A percentile compares a stretch with the other conserved stretches of the same genome.
Evolutionary conservation across 92 coral and sea anemone genomes (phyloP).

Genomic region (Metridium senile): DNA sequence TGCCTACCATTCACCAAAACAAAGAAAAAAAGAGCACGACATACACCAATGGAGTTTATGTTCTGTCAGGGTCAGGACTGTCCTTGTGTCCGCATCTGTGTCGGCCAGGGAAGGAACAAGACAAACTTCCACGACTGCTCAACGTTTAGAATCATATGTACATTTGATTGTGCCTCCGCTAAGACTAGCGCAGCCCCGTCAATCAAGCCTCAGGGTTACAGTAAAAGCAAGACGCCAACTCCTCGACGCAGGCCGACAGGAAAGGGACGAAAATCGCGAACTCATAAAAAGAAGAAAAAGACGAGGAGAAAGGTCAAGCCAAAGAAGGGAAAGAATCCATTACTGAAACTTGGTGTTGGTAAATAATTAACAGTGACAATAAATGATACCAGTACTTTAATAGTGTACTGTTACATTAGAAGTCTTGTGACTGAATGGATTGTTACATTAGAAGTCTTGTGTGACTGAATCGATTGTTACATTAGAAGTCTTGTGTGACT

Average conservation of each 20-base stretch:
- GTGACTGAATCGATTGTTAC: too few species aligned
- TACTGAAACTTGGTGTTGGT: neutral
- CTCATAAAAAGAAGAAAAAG: too few species aligned
- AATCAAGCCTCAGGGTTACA: neutral
- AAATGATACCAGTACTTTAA: too few species aligned
- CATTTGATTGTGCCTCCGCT: slow-evolving; percentile 20
- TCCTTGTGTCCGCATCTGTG: slow-evolving; percentile 48
- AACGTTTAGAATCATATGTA: slow-evolving; percentile 42
- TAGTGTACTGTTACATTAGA: too few species aligned
- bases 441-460: too few species aligned
- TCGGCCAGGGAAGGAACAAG: slow-evolving; percentile 24
- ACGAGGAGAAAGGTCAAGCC: neutral
- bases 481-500: too few species aligned
- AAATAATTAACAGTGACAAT: neutral
- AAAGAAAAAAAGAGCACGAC: neutral
- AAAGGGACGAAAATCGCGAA: too few species aligned
- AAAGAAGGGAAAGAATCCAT: neutral
- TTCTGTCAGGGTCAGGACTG: slow-evolving; percentile 28
- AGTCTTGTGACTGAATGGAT: too few species aligned
- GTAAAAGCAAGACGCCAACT: neutral
- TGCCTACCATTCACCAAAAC: slow-evolving; percentile 15
- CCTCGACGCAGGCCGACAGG: too few species aligned
- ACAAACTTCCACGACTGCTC: slow-evolving; percentile 37
- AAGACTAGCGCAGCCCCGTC: neutral
- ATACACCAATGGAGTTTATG: neutral